Conservation (phyloP, 2,113 vertebrate genomes). For the Uropsilus gracilis region DNA sequence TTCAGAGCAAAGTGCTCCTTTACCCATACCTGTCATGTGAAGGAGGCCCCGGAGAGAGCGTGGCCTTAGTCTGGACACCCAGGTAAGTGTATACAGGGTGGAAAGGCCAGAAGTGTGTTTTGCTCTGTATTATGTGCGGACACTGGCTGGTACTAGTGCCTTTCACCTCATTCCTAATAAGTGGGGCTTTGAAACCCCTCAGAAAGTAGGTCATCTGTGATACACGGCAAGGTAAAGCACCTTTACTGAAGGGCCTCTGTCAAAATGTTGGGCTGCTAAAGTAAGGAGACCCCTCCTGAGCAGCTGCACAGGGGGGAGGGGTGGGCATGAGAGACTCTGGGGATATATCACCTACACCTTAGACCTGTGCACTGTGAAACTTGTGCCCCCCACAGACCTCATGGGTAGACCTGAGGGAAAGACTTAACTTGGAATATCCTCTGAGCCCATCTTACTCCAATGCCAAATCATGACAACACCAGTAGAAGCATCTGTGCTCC, state of each 20-base stretch:
- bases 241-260: background rate
- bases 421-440: background rate
- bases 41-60: background rate
- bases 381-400: background rate
- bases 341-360: fast-evolving
- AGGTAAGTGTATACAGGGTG: no score
- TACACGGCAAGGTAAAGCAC: background rate
- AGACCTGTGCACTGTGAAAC: fast-evolving
- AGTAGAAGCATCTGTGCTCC: fast-evolving
- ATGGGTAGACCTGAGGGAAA: background rate
- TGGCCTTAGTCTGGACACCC: background rate
- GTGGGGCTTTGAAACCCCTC: background rate
- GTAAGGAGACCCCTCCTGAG: background rate
- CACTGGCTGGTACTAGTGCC: no score
- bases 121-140: fast-evolving
- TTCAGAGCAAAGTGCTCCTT: background rate
- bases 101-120: background rate
- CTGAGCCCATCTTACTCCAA: background rate
- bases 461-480: background rate
- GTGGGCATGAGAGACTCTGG: background rate
- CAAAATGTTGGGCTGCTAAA: background rate
- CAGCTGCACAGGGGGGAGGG: background rate
- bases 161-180: background rate
- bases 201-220: background rate
- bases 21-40: fast-evolving